Conservation (phyloP, 2,797 vertebrate species). For the Gymnocypris eckloni region DNA sequence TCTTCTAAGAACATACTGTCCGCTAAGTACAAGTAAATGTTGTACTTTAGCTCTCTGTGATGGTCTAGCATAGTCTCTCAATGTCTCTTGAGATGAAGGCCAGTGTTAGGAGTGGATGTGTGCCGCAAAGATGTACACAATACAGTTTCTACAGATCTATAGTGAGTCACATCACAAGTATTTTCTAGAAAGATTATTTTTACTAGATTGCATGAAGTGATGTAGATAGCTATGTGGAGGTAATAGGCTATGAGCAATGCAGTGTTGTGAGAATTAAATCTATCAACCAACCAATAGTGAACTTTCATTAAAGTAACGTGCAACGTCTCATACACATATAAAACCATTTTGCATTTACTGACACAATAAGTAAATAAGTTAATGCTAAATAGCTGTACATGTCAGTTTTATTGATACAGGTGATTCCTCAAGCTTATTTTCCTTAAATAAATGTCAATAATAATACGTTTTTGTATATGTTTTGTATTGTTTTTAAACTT, state of each 20-base stretch:
- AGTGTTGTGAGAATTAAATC: neutral
- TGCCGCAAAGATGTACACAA: neutral
- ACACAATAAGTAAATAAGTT: too few species aligned
- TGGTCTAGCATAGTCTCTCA: neutral
- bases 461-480: too few species aligned
- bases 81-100: constrained; percentile 9
- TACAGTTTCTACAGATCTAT: neutral
- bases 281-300: neutral
- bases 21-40: constrained; percentile 15
- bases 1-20: neutral
- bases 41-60: constrained; percentile 22
- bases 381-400: neutral
- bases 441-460: too few species aligned
- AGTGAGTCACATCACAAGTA: neutral
- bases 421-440: too few species aligned
- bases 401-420: neutral
- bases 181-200: neutral
- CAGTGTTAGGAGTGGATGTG: neutral
- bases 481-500: too few species aligned
- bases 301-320: neutral
- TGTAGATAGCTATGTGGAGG: neutral
- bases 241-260: neutral
- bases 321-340: too few species aligned
- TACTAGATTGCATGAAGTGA: neutral
- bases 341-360: neutral